A percentile compares a stretch with the other conserved stretches of the same genome.
These are phyloP conservation scores for Cepaea hortensis DNA, from an alignment of 2,888 invertebrate genomes.

Conservation along the genomic window DNA sequence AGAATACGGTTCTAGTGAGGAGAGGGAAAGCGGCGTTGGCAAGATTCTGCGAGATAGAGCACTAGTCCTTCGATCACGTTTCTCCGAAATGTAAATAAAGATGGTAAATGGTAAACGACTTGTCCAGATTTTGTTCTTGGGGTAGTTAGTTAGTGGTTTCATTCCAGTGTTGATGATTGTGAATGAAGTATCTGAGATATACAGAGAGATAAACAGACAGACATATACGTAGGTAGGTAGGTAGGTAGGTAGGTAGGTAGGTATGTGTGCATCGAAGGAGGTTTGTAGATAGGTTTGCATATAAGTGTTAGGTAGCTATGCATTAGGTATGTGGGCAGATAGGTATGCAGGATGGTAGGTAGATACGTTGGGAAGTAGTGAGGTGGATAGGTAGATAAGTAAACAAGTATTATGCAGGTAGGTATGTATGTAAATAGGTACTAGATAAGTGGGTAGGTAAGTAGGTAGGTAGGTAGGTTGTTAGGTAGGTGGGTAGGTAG, in stretches of 20 bases:
- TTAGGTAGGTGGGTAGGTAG: too few relatives aligned
- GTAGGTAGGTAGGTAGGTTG: not conserved
- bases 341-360: not conserved
- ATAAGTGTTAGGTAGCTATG: too few relatives aligned
- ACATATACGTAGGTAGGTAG: not conserved
- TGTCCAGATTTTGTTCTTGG: too few relatives aligned
- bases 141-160: too few relatives aligned
- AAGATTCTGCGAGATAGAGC: conserved; percentile 1
- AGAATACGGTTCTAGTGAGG: not conserved
- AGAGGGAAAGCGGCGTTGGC: not conserved
- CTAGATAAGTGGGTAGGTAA: not conserved
- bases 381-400: not conserved
- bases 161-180: not conserved
- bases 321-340: not conserved
- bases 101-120: not conserved
- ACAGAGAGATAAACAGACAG: conserved; percentile 22
- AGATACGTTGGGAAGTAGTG: not conserved
- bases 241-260: too few relatives aligned
- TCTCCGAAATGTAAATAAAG: not conserved
- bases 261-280: too few relatives aligned
- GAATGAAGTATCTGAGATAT: not conserved
- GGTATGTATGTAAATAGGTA: too few relatives aligned
- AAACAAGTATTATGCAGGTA: too few relatives aligned
- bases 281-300: too few relatives aligned
- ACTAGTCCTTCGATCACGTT: not conserved